These are phyloP conservation scores for Kryptolebias marmoratus DNA, from an alignment of 2,113 vertebrate genomes.

Conservation along the genomic window DNA sequence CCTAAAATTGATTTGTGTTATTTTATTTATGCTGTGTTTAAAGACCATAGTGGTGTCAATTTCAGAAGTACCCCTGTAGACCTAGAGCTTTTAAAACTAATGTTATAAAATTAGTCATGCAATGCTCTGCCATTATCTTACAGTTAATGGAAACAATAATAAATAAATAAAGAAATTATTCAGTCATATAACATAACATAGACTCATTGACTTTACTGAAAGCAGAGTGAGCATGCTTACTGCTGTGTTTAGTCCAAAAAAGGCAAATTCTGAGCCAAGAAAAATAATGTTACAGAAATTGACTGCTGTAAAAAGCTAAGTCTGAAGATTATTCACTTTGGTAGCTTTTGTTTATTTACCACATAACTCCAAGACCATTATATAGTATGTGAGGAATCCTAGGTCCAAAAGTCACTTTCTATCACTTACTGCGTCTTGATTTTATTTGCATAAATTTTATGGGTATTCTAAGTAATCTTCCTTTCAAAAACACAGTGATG, in stretches of 20 bases:
- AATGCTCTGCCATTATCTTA: not conserved
- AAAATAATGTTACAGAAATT: not conserved
- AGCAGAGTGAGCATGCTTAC: not conserved
- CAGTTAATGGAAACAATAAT: not conserved
- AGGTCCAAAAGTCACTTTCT: not conserved
- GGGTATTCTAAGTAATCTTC: slow-evolving; percentile 34
- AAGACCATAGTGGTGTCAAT: slow-evolving; percentile 2
- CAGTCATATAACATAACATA: not conserved
- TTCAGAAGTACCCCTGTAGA: slow-evolving; percentile 15
- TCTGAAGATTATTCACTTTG: too few species aligned
- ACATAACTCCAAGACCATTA: too few species aligned
- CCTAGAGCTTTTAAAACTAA: slow-evolving; percentile 13
- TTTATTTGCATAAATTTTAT: slow-evolving; percentile 42
- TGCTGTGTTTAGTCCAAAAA: not conserved
- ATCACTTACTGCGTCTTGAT: slow-evolving; percentile 11
- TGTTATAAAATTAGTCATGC: not conserved
- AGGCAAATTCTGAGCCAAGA: slow-evolving; percentile 1
- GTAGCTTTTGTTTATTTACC: too few species aligned
- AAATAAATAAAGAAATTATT: not conserved
- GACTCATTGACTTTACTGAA: not conserved
- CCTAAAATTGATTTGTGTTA: slow-evolving; percentile 36
- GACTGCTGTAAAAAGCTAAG: not conserved
- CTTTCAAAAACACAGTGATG: slow-evolving; percentile 28
- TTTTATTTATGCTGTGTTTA: slow-evolving; percentile 33
- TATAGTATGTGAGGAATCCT: too few species aligned